These are phyloP conservation scores for Eurytoma californica DNA, from an alignment of 2,888 invertebrate genomes.

Conservation along the genomic window DNA sequence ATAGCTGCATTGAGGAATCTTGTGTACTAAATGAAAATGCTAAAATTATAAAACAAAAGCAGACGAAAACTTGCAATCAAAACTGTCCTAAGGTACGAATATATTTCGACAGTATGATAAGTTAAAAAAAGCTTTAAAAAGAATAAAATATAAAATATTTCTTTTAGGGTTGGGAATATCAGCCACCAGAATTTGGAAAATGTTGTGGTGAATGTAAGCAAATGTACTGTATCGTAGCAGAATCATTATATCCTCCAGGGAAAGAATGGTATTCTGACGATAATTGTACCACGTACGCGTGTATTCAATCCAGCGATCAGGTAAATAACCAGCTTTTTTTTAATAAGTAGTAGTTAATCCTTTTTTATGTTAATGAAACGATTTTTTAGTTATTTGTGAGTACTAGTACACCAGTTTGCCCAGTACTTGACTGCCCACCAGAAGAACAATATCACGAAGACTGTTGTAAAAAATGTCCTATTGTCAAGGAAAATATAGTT, in stretches of 20 bases:
- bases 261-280: conserved; percentile 80
- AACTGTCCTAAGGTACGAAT: conserved; percentile 73
- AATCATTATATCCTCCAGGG: conserved; percentile 76
- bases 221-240: conserved; percentile 78
- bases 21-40: conserved; percentile 75
- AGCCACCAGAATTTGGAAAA: conserved; percentile 62
- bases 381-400: conserved; percentile 56
- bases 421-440: conserved; percentile 80
- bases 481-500: conserved; percentile 74
- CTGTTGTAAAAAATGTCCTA: conserved; percentile 83
- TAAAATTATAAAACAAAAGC: conserved; percentile 74
- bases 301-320: conserved; percentile 69
- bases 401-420: conserved; percentile 77
- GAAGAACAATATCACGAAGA: conserved; percentile 79
- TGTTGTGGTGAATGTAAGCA: conserved; percentile 84
- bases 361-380: neutral
- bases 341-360: neutral
- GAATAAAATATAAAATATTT: conserved; percentile 15
- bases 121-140: neutral
- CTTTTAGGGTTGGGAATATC: conserved; percentile 73
- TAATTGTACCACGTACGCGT: conserved; percentile 81
- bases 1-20: conserved; percentile 77
- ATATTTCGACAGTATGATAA: neutral
- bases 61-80: conserved; percentile 75
- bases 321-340: conserved; percentile 31